Base-by-base conservation (phyloP, 2,888 invertebrate genomes). In the Melanostoma scalare region DNA sequence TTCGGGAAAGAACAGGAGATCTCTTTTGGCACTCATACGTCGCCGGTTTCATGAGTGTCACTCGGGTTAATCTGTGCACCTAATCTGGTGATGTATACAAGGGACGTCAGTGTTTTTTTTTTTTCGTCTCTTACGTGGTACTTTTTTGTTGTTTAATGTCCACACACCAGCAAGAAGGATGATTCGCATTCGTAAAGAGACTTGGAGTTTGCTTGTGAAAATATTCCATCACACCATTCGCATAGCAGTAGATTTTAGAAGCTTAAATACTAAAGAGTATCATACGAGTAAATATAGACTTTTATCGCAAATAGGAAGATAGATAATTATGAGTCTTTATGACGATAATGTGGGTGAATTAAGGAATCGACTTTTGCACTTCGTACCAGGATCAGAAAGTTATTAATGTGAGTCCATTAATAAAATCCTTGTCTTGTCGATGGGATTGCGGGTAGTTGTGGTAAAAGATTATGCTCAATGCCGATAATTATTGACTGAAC, bases 21-120 rank as follows among this genome's bases (percentile, higher is more conserved):
- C 67, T 53, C 75, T 60, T 68, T 68, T 69, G 61, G 42, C 69
- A 69, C 76, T 69, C 55, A 46, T 60, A 68, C 68, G 60, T 42
- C n/a, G 52, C 48, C 30, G 52, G 68, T 79, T 74, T 67, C 68
- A 53, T 71, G 65, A 81, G 76, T 72, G 75, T 76, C 30, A 46
- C 60, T 48, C 53, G 67, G 52, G 81, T 76, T 81, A 81, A 81
- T 81, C 76, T 76, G 48, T 58, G 72, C 81, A 76, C 55, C 60
- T 81, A 76, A 81, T 76, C 81, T 67, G 81, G 55, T 72, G 76
- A 76, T 76, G 55, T 69, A 79, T 53, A 42, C 55, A 42, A 31
- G 42, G 46, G 36, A 53, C 35, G 33, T 40, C 46, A 52, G 61
- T n/a, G 6, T 67, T 72, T 50, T 35, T 4, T 63, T 30, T 9